Evolutionary conservation across 2,888 invertebrate species (phyloP).

Genomic region (Creontiades dilutus): DNA sequence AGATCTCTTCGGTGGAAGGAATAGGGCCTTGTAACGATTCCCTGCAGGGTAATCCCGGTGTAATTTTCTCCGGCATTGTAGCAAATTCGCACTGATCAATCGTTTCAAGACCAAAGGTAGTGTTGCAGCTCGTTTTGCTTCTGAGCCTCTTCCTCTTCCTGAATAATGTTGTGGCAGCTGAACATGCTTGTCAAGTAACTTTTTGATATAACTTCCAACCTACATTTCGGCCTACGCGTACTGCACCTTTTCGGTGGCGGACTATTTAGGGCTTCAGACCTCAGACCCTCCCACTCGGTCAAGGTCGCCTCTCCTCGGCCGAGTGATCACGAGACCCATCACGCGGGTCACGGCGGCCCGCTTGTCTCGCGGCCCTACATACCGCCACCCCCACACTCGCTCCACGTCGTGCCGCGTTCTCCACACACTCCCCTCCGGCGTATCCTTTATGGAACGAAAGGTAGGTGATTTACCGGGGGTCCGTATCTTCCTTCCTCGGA

Average conservation of each 20-base stretch:
- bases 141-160: no score
- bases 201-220: no score
- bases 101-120: no score
- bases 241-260: background rate
- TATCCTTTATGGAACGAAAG: background rate
- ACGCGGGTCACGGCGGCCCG: constrained; percentile 13
- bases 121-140: no score
- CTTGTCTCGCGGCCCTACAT: background rate
- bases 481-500: background rate
- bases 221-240: no score
- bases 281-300: constrained; percentile 1
- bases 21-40: no score
- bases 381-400: background rate
- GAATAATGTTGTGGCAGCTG: no score
- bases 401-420: background rate
- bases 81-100: no score
- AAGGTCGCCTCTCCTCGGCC: background rate
- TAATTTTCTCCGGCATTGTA: no score
- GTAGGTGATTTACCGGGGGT: background rate
- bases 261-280: background rate
- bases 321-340: background rate
- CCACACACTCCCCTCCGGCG: background rate
- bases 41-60: no score
- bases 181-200: no score
- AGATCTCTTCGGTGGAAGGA: no score